Evolutionary conservation across 1,140 invertebrate species (phyloP).

Genomic region (Rhopalosiphum maidis): DNA sequence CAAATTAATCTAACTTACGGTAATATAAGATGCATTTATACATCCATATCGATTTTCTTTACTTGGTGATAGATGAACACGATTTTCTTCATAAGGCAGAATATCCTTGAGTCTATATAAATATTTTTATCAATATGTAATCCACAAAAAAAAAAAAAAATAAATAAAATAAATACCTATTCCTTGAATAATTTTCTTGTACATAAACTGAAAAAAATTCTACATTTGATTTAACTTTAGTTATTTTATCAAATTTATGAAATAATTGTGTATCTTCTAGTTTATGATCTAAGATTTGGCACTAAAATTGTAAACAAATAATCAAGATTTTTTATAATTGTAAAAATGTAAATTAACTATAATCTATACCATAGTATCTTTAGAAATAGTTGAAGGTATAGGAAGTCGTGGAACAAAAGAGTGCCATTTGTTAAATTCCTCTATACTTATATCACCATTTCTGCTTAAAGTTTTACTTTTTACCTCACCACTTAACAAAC

Average conservation of each 20-base stretch:
- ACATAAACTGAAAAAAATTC: conserved; percentile 73
- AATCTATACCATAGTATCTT: conserved; percentile 73
- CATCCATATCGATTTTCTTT: conserved; percentile 85
- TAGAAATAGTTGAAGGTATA: conserved; percentile 74
- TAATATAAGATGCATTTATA: conserved; percentile 89
- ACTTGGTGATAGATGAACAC: conserved; percentile 77
- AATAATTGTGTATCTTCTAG: conserved; percentile 81
- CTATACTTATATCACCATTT: conserved; percentile 16
- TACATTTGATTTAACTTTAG: conserved; percentile 75
- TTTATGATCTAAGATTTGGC: conserved; percentile 80
- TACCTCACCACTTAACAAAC: conserved; percentile 60
- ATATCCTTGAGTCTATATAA: conserved; percentile 71
- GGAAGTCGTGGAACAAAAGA: conserved; percentile 69
- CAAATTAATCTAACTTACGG: conserved; percentile 65
- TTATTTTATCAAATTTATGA: conserved; percentile 87
- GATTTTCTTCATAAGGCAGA: conserved; percentile 87
- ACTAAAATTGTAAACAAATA: conserved; percentile 66
- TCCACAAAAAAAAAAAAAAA: not conserved
- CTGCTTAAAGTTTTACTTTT: conserved; percentile 59
- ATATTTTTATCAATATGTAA: not conserved
- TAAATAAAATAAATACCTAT: conserved; percentile 62
- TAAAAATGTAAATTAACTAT: not conserved
- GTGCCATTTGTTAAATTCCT: conserved; percentile 31
- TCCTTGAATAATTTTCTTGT: conserved; percentile 70
- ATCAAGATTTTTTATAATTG: conserved; percentile 34